Evolutionary conservation across 2,113 vertebrate genomes (phyloP).

Genomic region (Sceloporus undulatus): DNA sequence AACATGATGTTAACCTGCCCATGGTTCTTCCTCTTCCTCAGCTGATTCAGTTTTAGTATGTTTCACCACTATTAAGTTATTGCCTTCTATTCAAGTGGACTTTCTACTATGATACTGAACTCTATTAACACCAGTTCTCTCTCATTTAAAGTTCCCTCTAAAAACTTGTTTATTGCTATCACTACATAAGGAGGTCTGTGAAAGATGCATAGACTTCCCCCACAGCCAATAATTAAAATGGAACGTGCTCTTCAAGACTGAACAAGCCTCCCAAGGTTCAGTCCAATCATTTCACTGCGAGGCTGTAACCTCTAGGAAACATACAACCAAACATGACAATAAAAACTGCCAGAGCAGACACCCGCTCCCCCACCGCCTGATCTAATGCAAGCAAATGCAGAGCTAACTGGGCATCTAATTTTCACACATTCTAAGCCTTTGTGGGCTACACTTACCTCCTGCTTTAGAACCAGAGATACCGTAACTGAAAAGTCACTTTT

Average conservation of each 20-base stretch:
- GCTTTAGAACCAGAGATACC: background rate
- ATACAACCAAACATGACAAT: background rate
- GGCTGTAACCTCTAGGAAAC: background rate
- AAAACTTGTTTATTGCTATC: background rate
- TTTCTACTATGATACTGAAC: background rate
- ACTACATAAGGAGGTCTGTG: background rate
- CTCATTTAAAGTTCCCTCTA: background rate
- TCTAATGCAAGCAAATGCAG: background rate
- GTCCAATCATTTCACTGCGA: background rate
- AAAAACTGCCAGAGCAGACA: background rate
- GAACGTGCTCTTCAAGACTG: background rate
- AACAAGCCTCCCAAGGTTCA: background rate
- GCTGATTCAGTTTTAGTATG: background rate
- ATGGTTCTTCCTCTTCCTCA: background rate
- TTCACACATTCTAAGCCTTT: too few relatives aligned
- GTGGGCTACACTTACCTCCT: too few relatives aligned
- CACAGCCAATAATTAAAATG: accelerated
- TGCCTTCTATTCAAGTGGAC: background rate
- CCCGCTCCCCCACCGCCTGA: background rate
- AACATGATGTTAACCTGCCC: background rate
- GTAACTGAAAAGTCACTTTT: too few relatives aligned
- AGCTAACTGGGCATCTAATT: too few relatives aligned
- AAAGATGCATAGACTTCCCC: background rate
- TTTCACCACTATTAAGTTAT: background rate
- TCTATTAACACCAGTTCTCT: background rate